phyloP scores from a whole-genome alignment of 2,797 vertebrate genomes.

The Aulostomus chinensis region DNA sequence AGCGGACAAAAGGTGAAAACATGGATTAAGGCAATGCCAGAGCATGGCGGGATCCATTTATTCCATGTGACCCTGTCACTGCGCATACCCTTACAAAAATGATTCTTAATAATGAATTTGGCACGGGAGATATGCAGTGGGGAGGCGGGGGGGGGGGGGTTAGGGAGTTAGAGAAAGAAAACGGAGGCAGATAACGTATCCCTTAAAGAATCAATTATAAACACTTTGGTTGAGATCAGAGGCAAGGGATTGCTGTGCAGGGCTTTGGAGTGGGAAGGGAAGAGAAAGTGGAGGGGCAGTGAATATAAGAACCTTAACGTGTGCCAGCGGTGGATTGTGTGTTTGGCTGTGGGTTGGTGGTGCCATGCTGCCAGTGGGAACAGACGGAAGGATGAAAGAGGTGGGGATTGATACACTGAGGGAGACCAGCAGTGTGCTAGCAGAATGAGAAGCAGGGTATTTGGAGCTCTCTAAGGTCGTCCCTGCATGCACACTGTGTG shows the following conservation, averaged over 20 bases:
- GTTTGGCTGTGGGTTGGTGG: conserved; percentile 35
- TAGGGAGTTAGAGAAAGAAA: conserved; percentile 4
- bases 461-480: conserved; percentile 20
- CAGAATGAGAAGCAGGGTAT: conserved; percentile 58
- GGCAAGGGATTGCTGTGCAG: conserved; percentile 32
- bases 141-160: not conserved
- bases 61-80: conserved; percentile 30
- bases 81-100: conserved; percentile 26
- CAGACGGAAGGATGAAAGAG: conserved; percentile 24
- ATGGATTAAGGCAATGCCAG: conserved; percentile 19
- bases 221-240: conserved; percentile 69
- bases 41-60: conserved; percentile 46
- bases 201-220: conserved; percentile 76
- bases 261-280: conserved; percentile 36
- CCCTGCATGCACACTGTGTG: conserved; percentile 16
- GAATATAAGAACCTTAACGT: conserved; percentile 38
- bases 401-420: conserved; percentile 38
- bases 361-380: conserved; percentile 33
- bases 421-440: conserved; percentile 16
- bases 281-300: conserved; percentile 26
- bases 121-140: conserved; percentile 6
- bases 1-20: conserved; percentile 10
- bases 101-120: conserved; percentile 46
- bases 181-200: conserved; percentile 39
- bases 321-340: conserved; percentile 24